Conservation (phyloP, 1,140 invertebrate genomes). For the Heliconius eleuchia region DNA sequence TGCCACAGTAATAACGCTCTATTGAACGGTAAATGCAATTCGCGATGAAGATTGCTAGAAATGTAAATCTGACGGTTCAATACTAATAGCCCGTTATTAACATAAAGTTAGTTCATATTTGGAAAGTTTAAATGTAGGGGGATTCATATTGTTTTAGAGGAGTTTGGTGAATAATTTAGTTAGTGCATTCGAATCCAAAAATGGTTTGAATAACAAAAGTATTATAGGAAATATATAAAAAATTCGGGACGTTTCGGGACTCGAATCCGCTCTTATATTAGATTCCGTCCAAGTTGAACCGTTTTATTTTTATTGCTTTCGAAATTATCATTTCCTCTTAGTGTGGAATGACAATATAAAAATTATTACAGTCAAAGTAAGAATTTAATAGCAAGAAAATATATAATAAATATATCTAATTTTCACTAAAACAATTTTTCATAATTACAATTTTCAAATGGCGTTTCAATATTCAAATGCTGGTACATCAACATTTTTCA, state of each 20-base stretch:
- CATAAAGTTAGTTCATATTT: slow-evolving; percentile 17
- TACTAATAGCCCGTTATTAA: slow-evolving; percentile 14
- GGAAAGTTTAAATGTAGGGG: slow-evolving; percentile 11
- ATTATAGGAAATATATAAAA: not conserved
- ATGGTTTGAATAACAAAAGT: not conserved
- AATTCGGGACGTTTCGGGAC: too few relatives aligned
- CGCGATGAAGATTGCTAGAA: slow-evolving; percentile 16
- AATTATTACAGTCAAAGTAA: too few relatives aligned
- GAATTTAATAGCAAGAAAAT: too few relatives aligned
- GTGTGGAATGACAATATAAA: too few relatives aligned
- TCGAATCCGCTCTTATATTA: too few relatives aligned
- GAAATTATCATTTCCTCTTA: too few relatives aligned
- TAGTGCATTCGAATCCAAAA: not conserved
- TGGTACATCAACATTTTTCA: not conserved
- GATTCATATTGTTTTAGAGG: not conserved
- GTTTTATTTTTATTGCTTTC: too few relatives aligned
- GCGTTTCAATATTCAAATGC: too few relatives aligned
- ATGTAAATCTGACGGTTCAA: slow-evolving; percentile 20
- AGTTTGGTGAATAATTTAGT: not conserved
- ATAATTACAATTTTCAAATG: too few relatives aligned
- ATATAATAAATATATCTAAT: too few relatives aligned
- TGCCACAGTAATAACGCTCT: slow-evolving; percentile 17
- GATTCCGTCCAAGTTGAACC: too few relatives aligned
- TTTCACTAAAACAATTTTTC: too few relatives aligned
- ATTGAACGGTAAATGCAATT: slow-evolving; percentile 17